Evolutionary conservation across 2,888 invertebrate species (phyloP).

Genomic region (Protodeltote pygarga): DNA sequence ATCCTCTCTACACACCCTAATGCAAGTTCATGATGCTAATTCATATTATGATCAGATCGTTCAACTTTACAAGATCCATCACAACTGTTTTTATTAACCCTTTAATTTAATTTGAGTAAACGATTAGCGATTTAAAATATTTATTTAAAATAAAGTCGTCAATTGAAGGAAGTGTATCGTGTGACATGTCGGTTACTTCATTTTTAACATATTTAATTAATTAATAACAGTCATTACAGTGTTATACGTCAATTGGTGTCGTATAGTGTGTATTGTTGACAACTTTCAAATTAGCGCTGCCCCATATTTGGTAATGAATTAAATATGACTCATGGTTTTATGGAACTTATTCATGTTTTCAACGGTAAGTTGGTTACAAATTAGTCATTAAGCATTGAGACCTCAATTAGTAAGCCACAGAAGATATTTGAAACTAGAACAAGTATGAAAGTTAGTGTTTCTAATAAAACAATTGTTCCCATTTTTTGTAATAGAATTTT

Average conservation of each 20-base stretch:
- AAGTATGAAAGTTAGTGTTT: constrained; percentile 6
- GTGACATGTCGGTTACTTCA: constrained; percentile 45
- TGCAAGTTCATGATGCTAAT: too few relatives aligned
- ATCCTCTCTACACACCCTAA: constrained; percentile 25
- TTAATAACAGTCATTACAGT: constrained; percentile 45
- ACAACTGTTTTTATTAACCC: constrained; percentile 38
- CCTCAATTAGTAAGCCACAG: constrained; percentile 2
- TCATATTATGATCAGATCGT: constrained; percentile 41
- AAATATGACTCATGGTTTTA: constrained; percentile 20
- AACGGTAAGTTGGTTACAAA: neutral
- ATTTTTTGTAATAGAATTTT: constrained; percentile 7
- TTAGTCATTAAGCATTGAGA: constrained; percentile 1
- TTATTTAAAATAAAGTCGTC: constrained; percentile 56
- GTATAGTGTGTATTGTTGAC: constrained; percentile 23
- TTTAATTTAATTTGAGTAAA: constrained; percentile 24
- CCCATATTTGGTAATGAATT: constrained; percentile 20
- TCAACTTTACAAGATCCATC: constrained; percentile 34
- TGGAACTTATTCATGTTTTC: constrained; percentile 9
- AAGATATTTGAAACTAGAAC: constrained; percentile 20
- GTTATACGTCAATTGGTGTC: constrained; percentile 42
- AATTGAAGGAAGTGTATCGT: constrained; percentile 51
- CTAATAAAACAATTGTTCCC: constrained; percentile 1
- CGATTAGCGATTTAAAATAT: constrained; percentile 41
- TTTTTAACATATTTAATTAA: constrained; percentile 42
- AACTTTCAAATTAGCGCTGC: constrained; percentile 40